Base-by-base conservation (phyloP, 1,140 invertebrate genomes). In the Cyclargus thomasi region DNA sequence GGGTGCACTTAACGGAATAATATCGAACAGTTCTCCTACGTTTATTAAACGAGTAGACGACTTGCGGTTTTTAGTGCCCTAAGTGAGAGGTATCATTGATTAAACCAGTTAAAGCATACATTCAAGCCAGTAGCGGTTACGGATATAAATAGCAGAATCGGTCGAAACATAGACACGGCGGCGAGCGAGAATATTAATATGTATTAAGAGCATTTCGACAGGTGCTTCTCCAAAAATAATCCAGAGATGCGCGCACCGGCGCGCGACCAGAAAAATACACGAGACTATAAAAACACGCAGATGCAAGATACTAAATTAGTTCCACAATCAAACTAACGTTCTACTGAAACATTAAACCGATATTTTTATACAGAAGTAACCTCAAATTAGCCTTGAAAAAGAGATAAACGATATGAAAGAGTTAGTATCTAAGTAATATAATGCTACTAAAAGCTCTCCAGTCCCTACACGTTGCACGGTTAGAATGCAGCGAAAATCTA, bases 201-300 rank as follows among this genome's bases (percentile, higher is more conserved):
- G 17, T 20, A 59, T 20, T 18, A 59, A 59, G 55, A 59, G 8
- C 55, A 63, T 64, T 39, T 65, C 66, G 69, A 74, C 76, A 77
- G 74, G 72, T 75, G 76, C 72, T 72, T 64, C 65, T 68, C 69
- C 74, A 75, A 78, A 73, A 74, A 77, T 74, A 77, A 73, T 68
- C 16, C 67, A 36, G 62, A 64, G 55, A 20, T 10, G 14, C 55
- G 55, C 10, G 10, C 55, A 59, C 55, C 65, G 67, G 72, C 63
- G 64, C 63, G 64, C 47, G 47, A 70, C 70, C 39, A 72, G 70
- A 71, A 77, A 66, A 65, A 70, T 64, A 65, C 64, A 72, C 67
- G 59, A 17, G 23, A 63, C 36, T 67, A 36, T 63, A 47, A 68
- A 73, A 71, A 68, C 57, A 67, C 62, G 63, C 39, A 47, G 39